Conservation (phyloP, 2,113 vertebrate genomes). For the Pseudolaguvia tuberculata region DNA sequence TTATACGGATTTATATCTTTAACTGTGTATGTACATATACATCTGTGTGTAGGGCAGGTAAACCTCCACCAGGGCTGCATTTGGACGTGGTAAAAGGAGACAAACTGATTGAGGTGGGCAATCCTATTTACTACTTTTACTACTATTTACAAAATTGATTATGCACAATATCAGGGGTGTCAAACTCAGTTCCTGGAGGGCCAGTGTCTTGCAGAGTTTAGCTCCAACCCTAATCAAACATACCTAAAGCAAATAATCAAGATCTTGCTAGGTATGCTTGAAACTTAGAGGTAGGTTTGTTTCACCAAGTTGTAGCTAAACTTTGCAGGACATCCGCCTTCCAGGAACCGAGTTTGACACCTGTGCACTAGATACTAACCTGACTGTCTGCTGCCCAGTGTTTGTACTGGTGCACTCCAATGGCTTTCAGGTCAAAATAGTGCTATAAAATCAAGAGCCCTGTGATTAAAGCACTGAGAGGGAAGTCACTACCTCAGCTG, state of each 20-base stretch:
- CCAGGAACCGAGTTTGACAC: too few relatives aligned
- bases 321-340: too few relatives aligned
- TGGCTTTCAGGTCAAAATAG: constrained; percentile 82
- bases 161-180: too few relatives aligned
- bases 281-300: too few relatives aligned
- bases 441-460: constrained; percentile 80
- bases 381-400: constrained; percentile 69
- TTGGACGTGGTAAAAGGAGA: constrained; percentile 98
- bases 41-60: constrained; percentile 82
- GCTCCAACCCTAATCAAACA: too few relatives aligned
- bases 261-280: too few relatives aligned
- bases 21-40: background rate
- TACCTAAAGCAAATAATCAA: too few relatives aligned
- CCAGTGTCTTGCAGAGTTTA: too few relatives aligned
- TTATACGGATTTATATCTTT: too few relatives aligned
- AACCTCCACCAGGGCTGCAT: constrained; percentile 92
- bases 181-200: too few relatives aligned
- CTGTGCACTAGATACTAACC: constrained; percentile 90
- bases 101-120: constrained; percentile 91
- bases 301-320: too few relatives aligned
- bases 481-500: constrained; percentile 74
- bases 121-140: background rate
- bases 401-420: constrained; percentile 60
- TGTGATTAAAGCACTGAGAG: constrained; percentile 91
- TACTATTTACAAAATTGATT: too few relatives aligned